phyloP scores from a whole-genome alignment of 2,888 invertebrate genomes.

The Ormyrus thymus region DNA sequence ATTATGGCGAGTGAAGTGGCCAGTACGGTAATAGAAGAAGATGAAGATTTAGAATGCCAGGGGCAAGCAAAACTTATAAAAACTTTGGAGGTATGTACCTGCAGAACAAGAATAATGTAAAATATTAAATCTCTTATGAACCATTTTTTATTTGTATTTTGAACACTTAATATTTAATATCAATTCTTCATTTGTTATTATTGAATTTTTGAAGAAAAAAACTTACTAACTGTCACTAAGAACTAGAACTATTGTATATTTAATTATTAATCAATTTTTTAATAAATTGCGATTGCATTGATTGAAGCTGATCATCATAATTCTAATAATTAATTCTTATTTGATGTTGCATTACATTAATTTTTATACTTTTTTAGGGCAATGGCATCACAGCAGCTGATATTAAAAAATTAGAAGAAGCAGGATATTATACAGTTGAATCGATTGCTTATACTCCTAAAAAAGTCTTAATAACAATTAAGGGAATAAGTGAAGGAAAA shows the following conservation, averaged over 20 bases:
- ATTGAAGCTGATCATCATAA: no score
- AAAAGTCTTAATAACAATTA: slow-evolving; percentile 90
- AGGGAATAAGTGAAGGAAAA: slow-evolving; percentile 98
- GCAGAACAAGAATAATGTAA: background rate
- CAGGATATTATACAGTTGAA: slow-evolving; percentile 96
- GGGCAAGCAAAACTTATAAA: slow-evolving; percentile 67
- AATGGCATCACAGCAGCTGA: slow-evolving; percentile 94
- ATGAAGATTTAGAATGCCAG: slow-evolving; percentile 62
- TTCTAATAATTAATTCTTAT: no score
- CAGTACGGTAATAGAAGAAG: slow-evolving; percentile 64
- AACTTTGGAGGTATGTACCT: slow-evolving; percentile 64
- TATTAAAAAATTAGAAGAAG: slow-evolving; percentile 94
- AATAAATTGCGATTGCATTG: no score
- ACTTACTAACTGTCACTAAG: no score
- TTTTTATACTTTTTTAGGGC: slow-evolving; percentile 78
- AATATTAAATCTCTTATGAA: background rate
- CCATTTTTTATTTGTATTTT: background rate
- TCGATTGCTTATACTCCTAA: slow-evolving; percentile 96
- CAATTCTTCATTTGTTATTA: background rate
- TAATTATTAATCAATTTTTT: no score
- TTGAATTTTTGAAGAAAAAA: background rate
- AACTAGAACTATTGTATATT: no score
- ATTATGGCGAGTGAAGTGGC: slow-evolving; percentile 61
- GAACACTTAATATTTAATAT: background rate
- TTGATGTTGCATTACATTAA: background rate